Evolutionary conservation across 2,888 invertebrate species (phyloP).

Genomic region (Lordiphosa andalusiaca): DNA sequence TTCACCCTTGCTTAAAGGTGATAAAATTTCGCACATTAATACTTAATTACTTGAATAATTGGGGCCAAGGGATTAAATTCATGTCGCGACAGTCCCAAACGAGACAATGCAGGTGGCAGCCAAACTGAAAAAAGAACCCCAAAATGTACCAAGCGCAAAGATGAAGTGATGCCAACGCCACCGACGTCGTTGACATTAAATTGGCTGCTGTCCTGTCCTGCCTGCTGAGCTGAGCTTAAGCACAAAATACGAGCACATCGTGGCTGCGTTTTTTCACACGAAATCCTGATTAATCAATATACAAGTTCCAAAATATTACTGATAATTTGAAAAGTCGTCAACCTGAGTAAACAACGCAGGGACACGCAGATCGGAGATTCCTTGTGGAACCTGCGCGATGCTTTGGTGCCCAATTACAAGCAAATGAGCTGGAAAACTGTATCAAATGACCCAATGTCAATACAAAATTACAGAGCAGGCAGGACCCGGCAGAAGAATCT

Average conservation of each 20-base stretch:
- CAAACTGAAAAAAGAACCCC: conserved; percentile 3
- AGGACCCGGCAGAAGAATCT: conserved; percentile 44
- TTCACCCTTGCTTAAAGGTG: conserved; percentile 66
- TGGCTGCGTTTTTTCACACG: conserved; percentile 77
- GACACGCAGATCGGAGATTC: conserved; percentile 38
- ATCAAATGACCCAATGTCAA: conserved; percentile 80
- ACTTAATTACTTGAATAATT: conserved; percentile 79
- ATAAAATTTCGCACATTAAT: conserved; percentile 79
- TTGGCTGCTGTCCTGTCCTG: conserved; percentile 43
- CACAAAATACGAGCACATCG: conserved; percentile 15
- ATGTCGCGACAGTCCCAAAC: conserved; percentile 35
- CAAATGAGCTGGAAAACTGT: conserved; percentile 81
- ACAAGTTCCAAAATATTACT: conserved; percentile 67
- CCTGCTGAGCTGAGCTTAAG: conserved; percentile 59
- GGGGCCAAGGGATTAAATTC: conserved; percentile 78
- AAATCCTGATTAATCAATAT: conserved; percentile 72
- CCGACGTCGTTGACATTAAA: conserved; percentile 74
- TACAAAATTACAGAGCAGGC: conserved; percentile 64
- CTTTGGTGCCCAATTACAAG: conserved; percentile 80
- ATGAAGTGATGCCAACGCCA: conserved; percentile 73
- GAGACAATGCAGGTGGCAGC: conserved; percentile 56
- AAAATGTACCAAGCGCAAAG: conserved; percentile 19
- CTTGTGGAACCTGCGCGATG: conserved; percentile 57
- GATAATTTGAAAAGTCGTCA: conserved; percentile 74
- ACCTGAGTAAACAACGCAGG: conserved; percentile 55